These are phyloP conservation scores for Nesidiocoris tenuis DNA, from an alignment of 2,888 invertebrate species.

Conservation along the genomic window DNA sequence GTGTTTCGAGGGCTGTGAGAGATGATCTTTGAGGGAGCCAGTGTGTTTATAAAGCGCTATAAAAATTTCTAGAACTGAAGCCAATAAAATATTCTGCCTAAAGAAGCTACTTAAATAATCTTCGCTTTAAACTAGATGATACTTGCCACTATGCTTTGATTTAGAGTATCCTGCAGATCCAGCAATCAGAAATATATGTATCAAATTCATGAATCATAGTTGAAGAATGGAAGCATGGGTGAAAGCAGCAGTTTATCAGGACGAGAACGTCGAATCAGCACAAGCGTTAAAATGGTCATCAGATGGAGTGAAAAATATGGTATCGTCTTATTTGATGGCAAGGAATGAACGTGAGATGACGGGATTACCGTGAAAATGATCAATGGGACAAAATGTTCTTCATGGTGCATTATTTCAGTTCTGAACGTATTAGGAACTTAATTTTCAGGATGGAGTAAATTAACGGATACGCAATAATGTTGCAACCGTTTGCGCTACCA, in stretches of 20 bases:
- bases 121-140: slow-evolving; percentile 19
- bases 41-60: slow-evolving; percentile 38
- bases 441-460: too few species aligned
- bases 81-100: slow-evolving; percentile 17
- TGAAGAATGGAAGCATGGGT: slow-evolving; percentile 4
- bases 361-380: background rate
- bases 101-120: slow-evolving; percentile 26
- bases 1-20: background rate
- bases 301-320: background rate
- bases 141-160: slow-evolving; percentile 41
- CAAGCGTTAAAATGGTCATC: too few species aligned
- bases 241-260: background rate
- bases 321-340: background rate
- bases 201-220: too few species aligned
- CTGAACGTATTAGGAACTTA: too few species aligned
- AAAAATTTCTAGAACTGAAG: slow-evolving; percentile 15
- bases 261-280: too few species aligned
- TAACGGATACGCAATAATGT: too few species aligned
- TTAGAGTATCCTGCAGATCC: slow-evolving; percentile 40
- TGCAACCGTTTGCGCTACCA: too few species aligned
- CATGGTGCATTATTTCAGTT: too few species aligned
- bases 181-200: slow-evolving; percentile 32
- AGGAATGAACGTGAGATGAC: background rate
- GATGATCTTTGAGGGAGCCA: background rate
- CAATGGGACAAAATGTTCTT: background rate